Conservation (phyloP, 2,113 vertebrate species). For the pig (Sus scrofa) region DNA sequence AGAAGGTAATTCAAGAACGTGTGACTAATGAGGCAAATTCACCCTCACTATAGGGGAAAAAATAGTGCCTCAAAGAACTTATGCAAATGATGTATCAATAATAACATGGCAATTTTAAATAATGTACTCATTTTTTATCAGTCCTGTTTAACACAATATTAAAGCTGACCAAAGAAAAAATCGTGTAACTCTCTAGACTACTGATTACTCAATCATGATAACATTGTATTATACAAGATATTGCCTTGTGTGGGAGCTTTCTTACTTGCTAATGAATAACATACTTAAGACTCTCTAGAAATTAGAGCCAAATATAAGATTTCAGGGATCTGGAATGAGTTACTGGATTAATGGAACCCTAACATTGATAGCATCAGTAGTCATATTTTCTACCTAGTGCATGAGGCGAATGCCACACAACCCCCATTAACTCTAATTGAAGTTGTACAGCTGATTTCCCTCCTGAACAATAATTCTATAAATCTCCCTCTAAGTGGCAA, state of each 20-base stretch:
- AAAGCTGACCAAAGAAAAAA: slow-evolving; percentile 22
- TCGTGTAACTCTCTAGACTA: not conserved
- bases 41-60: not conserved
- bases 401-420: not conserved
- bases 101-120: not conserved
- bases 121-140: not conserved
- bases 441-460: slow-evolving; percentile 48
- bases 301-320: slow-evolving; percentile 46
- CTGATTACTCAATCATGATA: not conserved
- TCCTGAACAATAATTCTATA: slow-evolving; percentile 44
- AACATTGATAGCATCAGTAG: not conserved
- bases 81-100: not conserved
- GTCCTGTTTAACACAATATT: not conserved
- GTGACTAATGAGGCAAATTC: not conserved
- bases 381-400: slow-evolving; percentile 3
- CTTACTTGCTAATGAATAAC: slow-evolving; percentile 38
- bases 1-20: not conserved
- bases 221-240: not conserved
- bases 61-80: not conserved
- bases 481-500: slow-evolving; percentile 53
- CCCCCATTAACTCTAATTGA: slow-evolving; percentile 60
- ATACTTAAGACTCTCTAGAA: slow-evolving; percentile 42
- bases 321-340: slow-evolving; percentile 42
- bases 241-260: not conserved
- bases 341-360: slow-evolving; percentile 31